These are phyloP conservation scores for Labrus mixtus DNA, from an alignment of 2,113 vertebrate genomes.

Conservation along the genomic window DNA sequence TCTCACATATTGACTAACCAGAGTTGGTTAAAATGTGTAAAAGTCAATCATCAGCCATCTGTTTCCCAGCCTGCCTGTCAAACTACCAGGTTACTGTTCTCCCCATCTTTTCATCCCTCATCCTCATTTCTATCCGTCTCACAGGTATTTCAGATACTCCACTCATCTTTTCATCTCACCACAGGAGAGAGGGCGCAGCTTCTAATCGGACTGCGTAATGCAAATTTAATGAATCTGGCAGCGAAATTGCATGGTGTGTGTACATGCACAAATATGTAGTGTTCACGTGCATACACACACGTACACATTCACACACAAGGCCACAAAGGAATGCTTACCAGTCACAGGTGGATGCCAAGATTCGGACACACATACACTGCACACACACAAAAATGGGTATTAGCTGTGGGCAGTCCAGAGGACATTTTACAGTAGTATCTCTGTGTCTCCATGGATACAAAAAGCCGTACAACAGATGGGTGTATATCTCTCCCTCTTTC, in stretches of 20 bases:
- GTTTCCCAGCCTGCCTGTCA: slow-evolving; percentile 4
- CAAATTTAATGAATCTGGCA: slow-evolving; percentile 76
- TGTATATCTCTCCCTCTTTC: background rate
- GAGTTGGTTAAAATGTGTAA: background rate
- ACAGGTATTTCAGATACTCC: slow-evolving; percentile 27
- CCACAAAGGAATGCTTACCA: slow-evolving; percentile 23
- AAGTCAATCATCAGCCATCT: background rate
- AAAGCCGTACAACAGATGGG: slow-evolving; percentile 40
- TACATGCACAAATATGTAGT: slow-evolving; percentile 28
- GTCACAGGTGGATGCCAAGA: slow-evolving; percentile 42
- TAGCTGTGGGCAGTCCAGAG: slow-evolving; percentile 13
- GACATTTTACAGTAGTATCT: slow-evolving; percentile 32
- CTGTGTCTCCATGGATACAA: slow-evolving; percentile 44
- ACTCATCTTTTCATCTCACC: slow-evolving; percentile 58
- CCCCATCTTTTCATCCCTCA: slow-evolving; percentile 9
- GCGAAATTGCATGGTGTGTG: slow-evolving; percentile 32
- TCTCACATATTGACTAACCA: background rate
- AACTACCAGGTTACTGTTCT: slow-evolving; percentile 11
- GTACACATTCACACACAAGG: slow-evolving; percentile 14
- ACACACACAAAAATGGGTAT: background rate
- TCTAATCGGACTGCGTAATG: slow-evolving; percentile 71
- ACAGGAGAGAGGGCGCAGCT: slow-evolving; percentile 54
- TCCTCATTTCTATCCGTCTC: slow-evolving; percentile 17
- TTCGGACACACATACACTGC: background rate
- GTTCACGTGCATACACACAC: background rate